A percentile compares a stretch with the other conserved stretches of the same genome.
Conservation (phyloP, 2,113 vertebrate genomes). For the Atractosteus spatula region DNA sequence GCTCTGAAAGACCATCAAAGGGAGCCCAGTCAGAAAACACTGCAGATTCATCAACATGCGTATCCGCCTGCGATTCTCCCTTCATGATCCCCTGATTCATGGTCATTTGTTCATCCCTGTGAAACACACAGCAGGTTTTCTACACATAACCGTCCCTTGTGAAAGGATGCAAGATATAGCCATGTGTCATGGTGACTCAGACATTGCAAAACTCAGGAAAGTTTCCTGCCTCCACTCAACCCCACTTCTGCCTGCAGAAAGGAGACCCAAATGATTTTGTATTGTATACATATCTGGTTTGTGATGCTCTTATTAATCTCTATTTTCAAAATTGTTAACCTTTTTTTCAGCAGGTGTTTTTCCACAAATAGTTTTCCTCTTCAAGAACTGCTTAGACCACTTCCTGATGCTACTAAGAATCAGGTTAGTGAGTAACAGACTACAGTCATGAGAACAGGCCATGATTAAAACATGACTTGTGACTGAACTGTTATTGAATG, state of each 20-base stretch:
- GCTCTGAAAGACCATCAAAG: constrained; percentile 37
- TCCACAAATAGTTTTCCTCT: neutral
- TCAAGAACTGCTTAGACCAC: neutral
- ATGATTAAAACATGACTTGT: too few relatives aligned
- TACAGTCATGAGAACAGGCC: too few relatives aligned
- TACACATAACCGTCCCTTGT: neutral
- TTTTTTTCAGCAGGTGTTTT: neutral
- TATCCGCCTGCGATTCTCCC: too few relatives aligned
- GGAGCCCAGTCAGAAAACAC: neutral
- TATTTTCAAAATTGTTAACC: neutral
- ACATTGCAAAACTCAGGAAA: neutral
- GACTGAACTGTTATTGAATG: too few relatives aligned
- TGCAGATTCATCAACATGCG: too few relatives aligned
- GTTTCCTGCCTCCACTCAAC: neutral
- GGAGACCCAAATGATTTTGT: too few relatives aligned
- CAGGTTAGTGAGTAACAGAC: too few relatives aligned
- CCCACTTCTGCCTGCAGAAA: too few relatives aligned
- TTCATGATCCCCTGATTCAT: too few relatives aligned
- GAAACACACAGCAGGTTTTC: neutral
- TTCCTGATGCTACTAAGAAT: neutral
- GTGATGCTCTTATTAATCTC: too few relatives aligned
- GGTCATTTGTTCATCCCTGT: neutral
- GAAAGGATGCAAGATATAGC: neutral
- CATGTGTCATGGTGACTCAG: neutral
- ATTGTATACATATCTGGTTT: too few relatives aligned